Percentiles rank a stretch among this genome's conserved stretches.
phyloP scores from a whole-genome alignment of 1,140 invertebrate species.

The Brachionus rubens region DNA sequence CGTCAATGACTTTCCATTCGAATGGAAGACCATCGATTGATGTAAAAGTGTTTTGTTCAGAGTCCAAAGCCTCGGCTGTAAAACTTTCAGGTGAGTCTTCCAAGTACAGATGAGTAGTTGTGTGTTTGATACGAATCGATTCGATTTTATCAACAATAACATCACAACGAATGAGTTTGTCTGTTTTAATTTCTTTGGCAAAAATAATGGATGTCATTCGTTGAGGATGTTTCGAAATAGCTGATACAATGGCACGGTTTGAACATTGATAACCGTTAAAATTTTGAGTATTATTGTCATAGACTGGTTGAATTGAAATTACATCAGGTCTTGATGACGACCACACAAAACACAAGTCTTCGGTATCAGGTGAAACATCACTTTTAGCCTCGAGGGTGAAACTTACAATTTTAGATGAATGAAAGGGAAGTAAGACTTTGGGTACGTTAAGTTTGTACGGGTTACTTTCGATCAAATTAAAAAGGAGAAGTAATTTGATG shows the following conservation, averaged over 20 bases:
- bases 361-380: not conserved
- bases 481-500: not conserved
- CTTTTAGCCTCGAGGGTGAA: slow-evolving; percentile 37
- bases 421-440: slow-evolving; percentile 35
- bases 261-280: slow-evolving; percentile 28
- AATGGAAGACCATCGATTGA: slow-evolving; percentile 30
- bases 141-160: slow-evolving; percentile 45
- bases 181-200: slow-evolving; percentile 31
- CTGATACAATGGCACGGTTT: not conserved
- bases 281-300: not conserved
- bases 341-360: slow-evolving; percentile 32
- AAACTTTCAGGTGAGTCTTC: slow-evolving; percentile 44
- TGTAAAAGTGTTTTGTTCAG: slow-evolving; percentile 14
- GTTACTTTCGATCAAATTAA: not conserved
- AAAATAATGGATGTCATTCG: slow-evolving; percentile 26
- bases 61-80: not conserved
- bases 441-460: slow-evolving; percentile 13
- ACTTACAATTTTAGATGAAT: not conserved
- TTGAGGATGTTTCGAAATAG: slow-evolving; percentile 2
- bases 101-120: slow-evolving; percentile 11
- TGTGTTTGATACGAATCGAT: slow-evolving; percentile 22
- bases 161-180: slow-evolving; percentile 41
- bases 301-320: not conserved
- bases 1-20: slow-evolving; percentile 37
- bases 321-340: slow-evolving; percentile 35